These are phyloP conservation scores for Halcyon chelicuti DNA, from an alignment of 2,797 vertebrate species.

Conservation along the genomic window DNA sequence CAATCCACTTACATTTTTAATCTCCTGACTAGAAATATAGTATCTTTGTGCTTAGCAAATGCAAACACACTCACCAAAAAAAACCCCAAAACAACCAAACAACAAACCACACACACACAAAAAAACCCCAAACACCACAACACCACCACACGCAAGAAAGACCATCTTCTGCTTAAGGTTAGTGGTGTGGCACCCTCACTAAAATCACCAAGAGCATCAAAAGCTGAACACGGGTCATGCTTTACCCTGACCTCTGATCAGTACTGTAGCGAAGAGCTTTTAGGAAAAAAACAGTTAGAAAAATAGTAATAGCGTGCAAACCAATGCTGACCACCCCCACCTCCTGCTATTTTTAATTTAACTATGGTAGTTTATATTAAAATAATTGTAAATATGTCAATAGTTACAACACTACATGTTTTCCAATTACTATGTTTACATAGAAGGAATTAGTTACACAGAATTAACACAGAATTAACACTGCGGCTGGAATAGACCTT, in stretches of 20 bases:
- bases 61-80: not conserved
- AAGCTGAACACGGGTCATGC: not conserved
- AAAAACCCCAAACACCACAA: too few species aligned
- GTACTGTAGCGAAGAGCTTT: not conserved
- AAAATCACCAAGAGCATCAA: not conserved
- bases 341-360: not conserved
- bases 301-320: not conserved
- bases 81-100: not conserved
- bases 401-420: not conserved
- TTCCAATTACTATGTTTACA: not conserved
- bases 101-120: too few species aligned
- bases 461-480: too few species aligned
- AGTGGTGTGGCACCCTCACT: not conserved
- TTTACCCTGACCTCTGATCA: not conserved
- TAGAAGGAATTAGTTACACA: not conserved
- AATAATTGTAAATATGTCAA: not conserved
- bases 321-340: not conserved
- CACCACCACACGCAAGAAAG: not conserved
- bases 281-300: not conserved
- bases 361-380: not conserved
- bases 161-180: not conserved
- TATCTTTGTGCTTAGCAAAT: not conserved
- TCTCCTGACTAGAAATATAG: not conserved
- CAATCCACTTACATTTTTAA: not conserved
- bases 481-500: too few species aligned